Evolutionary conservation across 1,140 invertebrate species (phyloP).

Genomic region (Micrasema longulum): DNA sequence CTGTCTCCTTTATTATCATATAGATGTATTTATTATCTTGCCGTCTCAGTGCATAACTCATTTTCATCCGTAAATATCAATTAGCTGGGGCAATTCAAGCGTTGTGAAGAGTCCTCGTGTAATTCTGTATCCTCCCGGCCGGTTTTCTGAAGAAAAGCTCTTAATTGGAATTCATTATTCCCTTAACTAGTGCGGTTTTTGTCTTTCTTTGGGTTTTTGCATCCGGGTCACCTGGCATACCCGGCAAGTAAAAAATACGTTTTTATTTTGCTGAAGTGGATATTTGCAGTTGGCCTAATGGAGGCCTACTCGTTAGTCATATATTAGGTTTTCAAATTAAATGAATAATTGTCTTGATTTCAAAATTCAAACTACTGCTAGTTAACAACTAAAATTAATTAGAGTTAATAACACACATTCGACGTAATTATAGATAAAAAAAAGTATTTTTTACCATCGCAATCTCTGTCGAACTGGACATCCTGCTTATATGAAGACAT

Average conservation of each 20-base stretch:
- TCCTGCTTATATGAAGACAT: too few relatives aligned
- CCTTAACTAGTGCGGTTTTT: constrained; percentile 40
- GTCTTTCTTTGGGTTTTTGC: constrained; percentile 28
- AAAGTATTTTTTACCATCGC: too few relatives aligned
- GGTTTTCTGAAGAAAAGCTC: constrained; percentile 29
- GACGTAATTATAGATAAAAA: too few relatives aligned
- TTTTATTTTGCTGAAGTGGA: neutral
- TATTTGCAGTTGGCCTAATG: neutral
- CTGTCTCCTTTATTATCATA: neutral
- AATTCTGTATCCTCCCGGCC: constrained; percentile 20
- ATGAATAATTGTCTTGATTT: neutral
- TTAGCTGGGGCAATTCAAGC: constrained; percentile 45
- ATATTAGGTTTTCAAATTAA: neutral
- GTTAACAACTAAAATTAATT: too few relatives aligned
- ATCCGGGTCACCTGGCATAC: neutral
- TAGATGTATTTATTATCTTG: neutral
- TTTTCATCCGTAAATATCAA: constrained; percentile 49
- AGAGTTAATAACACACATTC: too few relatives aligned
- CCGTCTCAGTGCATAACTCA: constrained; percentile 44
- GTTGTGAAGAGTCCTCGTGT: constrained; percentile 41
- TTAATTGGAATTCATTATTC: constrained; percentile 55
- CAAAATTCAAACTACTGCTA: neutral
- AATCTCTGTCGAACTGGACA: too few relatives aligned
- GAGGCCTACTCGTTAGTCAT: neutral
- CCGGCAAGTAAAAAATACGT: too few relatives aligned